Evolutionary conservation across 2,888 invertebrate species (phyloP).

Genomic region (Papilio demoleus): DNA sequence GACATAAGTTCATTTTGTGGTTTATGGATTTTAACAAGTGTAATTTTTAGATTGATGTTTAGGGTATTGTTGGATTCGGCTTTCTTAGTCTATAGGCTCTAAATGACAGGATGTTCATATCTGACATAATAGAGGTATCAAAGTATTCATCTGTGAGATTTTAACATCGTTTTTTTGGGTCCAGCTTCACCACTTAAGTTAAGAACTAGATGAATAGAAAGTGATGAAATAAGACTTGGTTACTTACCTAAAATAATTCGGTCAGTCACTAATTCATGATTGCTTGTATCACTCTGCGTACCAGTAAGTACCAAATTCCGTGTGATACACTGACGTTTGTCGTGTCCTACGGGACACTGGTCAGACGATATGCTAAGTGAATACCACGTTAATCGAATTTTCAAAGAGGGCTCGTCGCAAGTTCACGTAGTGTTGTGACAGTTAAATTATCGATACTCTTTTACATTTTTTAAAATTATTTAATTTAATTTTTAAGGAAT

Average conservation of each 20-base stretch:
- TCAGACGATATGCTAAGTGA: conserved; percentile 69
- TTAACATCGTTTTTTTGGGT: too few species aligned
- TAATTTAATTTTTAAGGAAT: not conserved
- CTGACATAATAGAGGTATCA: too few species aligned
- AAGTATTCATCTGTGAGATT: too few species aligned
- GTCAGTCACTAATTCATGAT: conserved; percentile 39
- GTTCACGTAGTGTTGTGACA: conserved; percentile 47
- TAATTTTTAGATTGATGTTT: too few species aligned
- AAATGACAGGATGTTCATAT: too few species aligned
- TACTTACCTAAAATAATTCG: conserved; percentile 36
- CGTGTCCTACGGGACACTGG: conserved; percentile 70
- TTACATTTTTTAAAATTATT: not conserved
- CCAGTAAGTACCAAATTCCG: conserved; percentile 31
- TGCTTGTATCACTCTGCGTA: conserved; percentile 25
- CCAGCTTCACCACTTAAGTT: too few species aligned
- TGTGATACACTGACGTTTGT: conserved; percentile 49
- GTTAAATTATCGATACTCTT: conserved; percentile 46
- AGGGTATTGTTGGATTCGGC: too few species aligned
- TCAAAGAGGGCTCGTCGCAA: conserved; percentile 67
- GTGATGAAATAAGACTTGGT: not conserved
- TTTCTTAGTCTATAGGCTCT: too few species aligned
- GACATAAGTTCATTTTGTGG: too few species aligned
- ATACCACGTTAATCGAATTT: conserved; percentile 79
- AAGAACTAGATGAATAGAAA: not conserved
- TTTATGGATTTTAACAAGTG: too few species aligned